A percentile compares a stretch with the other conserved stretches of the same genome.
These are phyloP conservation scores for Phylloscopus trochilus DNA, from an alignment of 2,113 vertebrate genomes.

Conservation along the genomic window DNA sequence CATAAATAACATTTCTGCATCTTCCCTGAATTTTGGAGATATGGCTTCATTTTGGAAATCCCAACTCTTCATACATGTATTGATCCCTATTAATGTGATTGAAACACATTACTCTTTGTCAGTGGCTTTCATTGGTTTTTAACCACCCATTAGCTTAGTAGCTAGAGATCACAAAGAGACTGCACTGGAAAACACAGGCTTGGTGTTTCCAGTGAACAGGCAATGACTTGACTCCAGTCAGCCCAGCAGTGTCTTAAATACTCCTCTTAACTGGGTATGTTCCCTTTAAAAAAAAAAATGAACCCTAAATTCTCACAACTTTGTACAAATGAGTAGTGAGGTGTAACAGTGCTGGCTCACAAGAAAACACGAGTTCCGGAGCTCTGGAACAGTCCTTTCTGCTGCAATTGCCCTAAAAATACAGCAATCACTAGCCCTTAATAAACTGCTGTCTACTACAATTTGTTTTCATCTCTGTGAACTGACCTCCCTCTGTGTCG, in stretches of 20 bases:
- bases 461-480: not conserved
- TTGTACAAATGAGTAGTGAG: not conserved
- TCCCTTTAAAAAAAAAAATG: not conserved
- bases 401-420: not conserved
- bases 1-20: not conserved
- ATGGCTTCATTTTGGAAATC: not conserved
- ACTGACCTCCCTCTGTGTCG: conserved; percentile 88
- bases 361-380: not conserved
- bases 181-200: not conserved
- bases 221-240: not conserved
- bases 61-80: not conserved
- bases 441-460: not conserved
- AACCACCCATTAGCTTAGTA: not conserved
- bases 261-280: not conserved
- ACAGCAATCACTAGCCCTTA: not conserved
- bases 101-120: not conserved
- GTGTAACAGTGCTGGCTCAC: not conserved
- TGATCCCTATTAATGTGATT: not conserved
- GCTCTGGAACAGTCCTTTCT: not conserved
- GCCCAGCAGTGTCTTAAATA: not conserved
- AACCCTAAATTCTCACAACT: not conserved
- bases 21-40: not conserved
- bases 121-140: not conserved
- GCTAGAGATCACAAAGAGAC: not conserved
- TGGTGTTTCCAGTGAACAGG: not conserved